Base-by-base conservation (phyloP, 2,888 invertebrate species). In the Amphipyra tragopoginis region DNA sequence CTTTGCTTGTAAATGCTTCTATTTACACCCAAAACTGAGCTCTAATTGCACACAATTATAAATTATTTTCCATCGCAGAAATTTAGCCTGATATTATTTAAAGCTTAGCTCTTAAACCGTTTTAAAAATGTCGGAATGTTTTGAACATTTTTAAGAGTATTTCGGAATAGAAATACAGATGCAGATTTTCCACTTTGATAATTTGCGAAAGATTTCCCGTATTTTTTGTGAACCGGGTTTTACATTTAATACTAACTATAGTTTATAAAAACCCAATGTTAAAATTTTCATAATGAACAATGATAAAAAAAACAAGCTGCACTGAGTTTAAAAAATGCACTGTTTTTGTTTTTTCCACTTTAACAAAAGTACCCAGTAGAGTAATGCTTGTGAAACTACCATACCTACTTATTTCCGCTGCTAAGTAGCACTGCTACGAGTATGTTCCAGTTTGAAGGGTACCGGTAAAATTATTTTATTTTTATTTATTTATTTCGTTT, bases 1-100 rank as follows among this genome's bases (percentile, higher is more conserved):
- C 79, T 81, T 79, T 78, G 56, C 68, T 69, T 78, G 75, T 73
- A 73, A 75, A 76, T 70, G 65, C 50, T 57, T 59, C 43, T 51
- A 61, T 72, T 62, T 77, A 10, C 61, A 67, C 15, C 55, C 50
- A 34, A 81, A 64, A 65, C 58, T 66, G 48, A 64, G 43, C 65
- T 64, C 21, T 72, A 71, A 65, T 49, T 38, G 15, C 38, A 49
- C 7, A 10, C 0, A 0, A 0, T 5, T 66, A 68, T 26, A 60
- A 70, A 55, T 43, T 38, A 55, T 50, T 62, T 73, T 74, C 33
- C 21, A 11, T 38, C n/a, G 54, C 34, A 55, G 11, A 1, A 26
- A 29, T 38, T n/a, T 7, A 4, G 3, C 55, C 52, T 51, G 58
- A 61, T 70, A 58, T 64, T 58, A 63, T 64, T 68, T 72, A 62